These are phyloP conservation scores for Hydrolagus colliei DNA, from an alignment of 2,797 vertebrate genomes.

Conservation along the genomic window DNA sequence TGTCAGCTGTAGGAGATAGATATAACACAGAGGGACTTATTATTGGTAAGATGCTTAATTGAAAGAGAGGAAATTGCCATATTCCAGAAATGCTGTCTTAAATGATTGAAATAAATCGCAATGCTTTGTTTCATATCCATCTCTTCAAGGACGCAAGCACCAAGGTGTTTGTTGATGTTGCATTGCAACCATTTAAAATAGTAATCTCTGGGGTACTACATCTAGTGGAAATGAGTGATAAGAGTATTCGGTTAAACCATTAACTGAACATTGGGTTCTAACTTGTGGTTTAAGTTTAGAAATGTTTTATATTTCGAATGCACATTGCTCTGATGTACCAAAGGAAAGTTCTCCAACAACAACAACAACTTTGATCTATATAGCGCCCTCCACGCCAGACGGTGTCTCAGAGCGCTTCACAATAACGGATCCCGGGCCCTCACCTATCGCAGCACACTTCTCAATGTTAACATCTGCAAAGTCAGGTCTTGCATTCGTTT, in stretches of 20 bases:
- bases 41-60: neutral
- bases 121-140: constrained; percentile 7
- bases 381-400: no score
- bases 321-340: no score
- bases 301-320: no score
- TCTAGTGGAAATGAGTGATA: neutral
- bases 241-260: neutral
- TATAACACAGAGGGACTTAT: neutral
- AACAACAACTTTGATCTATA: no score
- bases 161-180: neutral
- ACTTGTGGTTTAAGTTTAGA: no score
- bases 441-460: no score
- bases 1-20: neutral
- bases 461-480: no score
- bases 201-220: neutral
- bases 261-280: no score
- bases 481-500: no score
- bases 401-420: no score
- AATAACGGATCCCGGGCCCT: no score
- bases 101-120: constrained; percentile 15
- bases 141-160: neutral
- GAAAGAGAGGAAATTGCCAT: neutral
- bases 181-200: neutral
- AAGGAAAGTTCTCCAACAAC: no score
- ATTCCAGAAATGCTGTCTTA: neutral